These are phyloP conservation scores for Chloroclysta siterata DNA, from an alignment of 2,888 invertebrate genomes.

Conservation along the genomic window DNA sequence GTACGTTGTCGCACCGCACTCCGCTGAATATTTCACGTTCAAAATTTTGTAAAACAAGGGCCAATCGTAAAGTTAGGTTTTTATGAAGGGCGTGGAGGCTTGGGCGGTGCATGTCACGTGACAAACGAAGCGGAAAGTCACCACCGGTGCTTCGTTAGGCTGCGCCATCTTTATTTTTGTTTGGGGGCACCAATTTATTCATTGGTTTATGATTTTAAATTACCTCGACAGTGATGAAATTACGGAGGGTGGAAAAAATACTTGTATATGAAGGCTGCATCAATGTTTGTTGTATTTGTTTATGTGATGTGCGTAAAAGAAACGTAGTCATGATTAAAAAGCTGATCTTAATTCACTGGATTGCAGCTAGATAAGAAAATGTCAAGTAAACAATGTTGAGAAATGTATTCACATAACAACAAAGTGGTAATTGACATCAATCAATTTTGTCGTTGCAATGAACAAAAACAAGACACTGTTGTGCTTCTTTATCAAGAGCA, in stretches of 20 bases:
- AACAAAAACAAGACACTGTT: slow-evolving; percentile 65
- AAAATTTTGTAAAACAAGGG: slow-evolving; percentile 57
- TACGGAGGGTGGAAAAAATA: slow-evolving; percentile 10
- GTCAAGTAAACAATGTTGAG: slow-evolving; percentile 10
- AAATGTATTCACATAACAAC: slow-evolving; percentile 27
- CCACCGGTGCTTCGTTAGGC: slow-evolving; percentile 60
- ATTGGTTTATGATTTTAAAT: slow-evolving; percentile 46
- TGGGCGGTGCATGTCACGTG: slow-evolving; percentile 74
- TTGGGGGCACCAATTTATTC: slow-evolving; percentile 56
- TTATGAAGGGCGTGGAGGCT: slow-evolving; percentile 68
- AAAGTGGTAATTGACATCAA: slow-evolving; percentile 36
- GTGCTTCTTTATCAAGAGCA: slow-evolving; percentile 70
- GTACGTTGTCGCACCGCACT: slow-evolving; percentile 3
- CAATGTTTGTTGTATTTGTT: not conserved
- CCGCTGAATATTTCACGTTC: slow-evolving; percentile 55
- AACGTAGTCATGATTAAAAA: not conserved
- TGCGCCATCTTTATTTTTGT: slow-evolving; percentile 74
- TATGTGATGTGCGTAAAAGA: not conserved
- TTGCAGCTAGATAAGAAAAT: slow-evolving; percentile 3
- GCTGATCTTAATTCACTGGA: not conserved
- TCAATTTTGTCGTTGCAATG: slow-evolving; percentile 43
- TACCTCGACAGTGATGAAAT: slow-evolving; percentile 43
- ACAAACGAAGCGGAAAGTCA: slow-evolving; percentile 69
- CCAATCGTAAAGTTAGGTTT: slow-evolving; percentile 64
- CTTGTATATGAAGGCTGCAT: slow-evolving; percentile 5